Conservation (phyloP, 2,888 invertebrate genomes). For the Entomobrya multifasciata region DNA sequence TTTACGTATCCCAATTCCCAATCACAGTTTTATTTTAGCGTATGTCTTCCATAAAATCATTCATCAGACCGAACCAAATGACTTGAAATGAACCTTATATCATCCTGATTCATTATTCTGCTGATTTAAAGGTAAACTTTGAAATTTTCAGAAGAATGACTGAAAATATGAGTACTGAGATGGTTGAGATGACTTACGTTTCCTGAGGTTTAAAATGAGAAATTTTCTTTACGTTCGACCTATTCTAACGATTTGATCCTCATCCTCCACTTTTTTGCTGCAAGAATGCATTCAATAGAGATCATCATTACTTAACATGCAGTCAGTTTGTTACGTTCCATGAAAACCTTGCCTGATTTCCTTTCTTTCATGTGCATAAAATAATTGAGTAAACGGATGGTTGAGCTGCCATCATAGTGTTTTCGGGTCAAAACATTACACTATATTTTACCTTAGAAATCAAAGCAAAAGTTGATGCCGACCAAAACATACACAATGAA, state of each 20-base stretch:
- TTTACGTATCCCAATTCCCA: neutral
- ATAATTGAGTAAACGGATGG: conserved; percentile 46
- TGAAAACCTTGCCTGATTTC: conserved; percentile 6
- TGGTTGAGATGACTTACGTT: conserved; percentile 19
- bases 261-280: neutral
- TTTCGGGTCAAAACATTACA: conserved; percentile 62
- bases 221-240: no score
- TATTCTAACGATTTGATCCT: no score
- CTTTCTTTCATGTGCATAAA: conserved; percentile 29
- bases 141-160: conserved; percentile 15
- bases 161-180: neutral
- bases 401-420: conserved; percentile 42
- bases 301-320: conserved; percentile 5
- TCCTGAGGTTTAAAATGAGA: neutral
- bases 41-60: conserved; percentile 46
- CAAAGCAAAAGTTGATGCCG: conserved; percentile 39
- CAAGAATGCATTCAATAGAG: neutral
- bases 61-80: conserved; percentile 66
- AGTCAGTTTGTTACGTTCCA: conserved; percentile 10
- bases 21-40: neutral
- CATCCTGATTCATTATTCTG: neutral
- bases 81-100: conserved; percentile 55
- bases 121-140: neutral
- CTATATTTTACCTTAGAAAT: conserved; percentile 39
- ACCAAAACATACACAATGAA: conserved; percentile 17